Conservation (phyloP, 37 sponge, comb jelly and placozoan species). For the Geodia barretti region DNA sequence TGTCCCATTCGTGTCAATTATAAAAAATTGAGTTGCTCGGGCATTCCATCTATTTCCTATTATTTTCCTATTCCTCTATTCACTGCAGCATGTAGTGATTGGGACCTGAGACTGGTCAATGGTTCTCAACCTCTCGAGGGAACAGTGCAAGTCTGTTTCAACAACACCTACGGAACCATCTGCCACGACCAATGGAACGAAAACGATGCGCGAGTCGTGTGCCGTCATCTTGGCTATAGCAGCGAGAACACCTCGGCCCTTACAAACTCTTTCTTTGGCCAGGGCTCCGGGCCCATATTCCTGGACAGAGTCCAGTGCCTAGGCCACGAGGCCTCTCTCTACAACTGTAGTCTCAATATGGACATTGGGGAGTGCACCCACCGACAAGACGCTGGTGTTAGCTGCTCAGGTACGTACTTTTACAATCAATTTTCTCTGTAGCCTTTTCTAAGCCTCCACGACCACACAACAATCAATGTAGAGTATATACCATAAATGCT, state of each 20-base stretch:
- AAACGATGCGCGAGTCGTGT: slow-evolving; percentile 23
- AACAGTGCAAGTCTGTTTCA: slow-evolving; percentile 28
- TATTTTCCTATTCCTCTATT: too few relatives aligned
- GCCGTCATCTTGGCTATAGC: slow-evolving; percentile 1
- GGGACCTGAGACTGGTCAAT: not conserved
- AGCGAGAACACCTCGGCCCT: not conserved
- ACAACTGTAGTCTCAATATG: not conserved
- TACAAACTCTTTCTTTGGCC: not conserved
- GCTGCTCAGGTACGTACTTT: slow-evolving; percentile 16
- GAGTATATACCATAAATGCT: too few relatives aligned
- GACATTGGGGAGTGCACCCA: slow-evolving; percentile 5
- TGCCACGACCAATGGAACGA: slow-evolving; percentile 3
- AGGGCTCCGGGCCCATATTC: slow-evolving; percentile 27
- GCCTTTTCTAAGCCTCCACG: too few relatives aligned
- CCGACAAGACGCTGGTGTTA: slow-evolving; percentile 6
- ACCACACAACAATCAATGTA: too few relatives aligned
- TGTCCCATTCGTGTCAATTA: too few relatives aligned
- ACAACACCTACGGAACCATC: slow-evolving; percentile 43
- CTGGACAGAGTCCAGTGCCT: slow-evolving; percentile 6
- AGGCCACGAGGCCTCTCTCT: slow-evolving; percentile 18
- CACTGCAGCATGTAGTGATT: not conserved
- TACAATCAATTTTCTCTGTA: too few relatives aligned
- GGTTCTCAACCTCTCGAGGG: slow-evolving; percentile 9
- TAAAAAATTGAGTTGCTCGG: too few relatives aligned
- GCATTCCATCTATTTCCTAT: too few relatives aligned